phyloP scores from a whole-genome alignment of 2,888 invertebrate genomes.

The Gasteruption jaculator region DNA sequence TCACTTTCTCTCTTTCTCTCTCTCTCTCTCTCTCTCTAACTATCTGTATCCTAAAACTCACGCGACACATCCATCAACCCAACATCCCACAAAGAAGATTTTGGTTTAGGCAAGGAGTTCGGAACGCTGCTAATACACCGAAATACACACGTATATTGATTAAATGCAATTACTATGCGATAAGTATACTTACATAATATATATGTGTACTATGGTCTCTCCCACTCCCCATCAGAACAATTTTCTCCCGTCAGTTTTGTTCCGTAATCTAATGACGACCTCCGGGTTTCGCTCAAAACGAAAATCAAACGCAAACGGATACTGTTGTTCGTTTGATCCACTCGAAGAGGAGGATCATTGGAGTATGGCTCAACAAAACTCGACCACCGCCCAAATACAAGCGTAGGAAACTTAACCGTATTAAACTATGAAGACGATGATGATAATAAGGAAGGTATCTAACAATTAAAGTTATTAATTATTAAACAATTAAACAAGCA shows the following conservation, averaged over 20 bases:
- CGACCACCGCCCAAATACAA: too few species aligned
- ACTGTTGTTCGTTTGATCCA: neutral
- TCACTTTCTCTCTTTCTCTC: constrained; percentile 13
- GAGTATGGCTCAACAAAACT: too few species aligned
- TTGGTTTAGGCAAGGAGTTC: constrained; percentile 51
- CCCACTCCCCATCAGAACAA: constrained; percentile 47
- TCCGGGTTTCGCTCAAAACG: too few species aligned
- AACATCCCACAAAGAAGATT: constrained; percentile 28
- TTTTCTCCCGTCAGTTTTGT: constrained; percentile 20
- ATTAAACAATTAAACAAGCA: constrained; percentile 51
- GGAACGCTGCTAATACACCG: constrained; percentile 50
- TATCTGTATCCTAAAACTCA: neutral
- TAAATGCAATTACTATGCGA: constrained; percentile 50
- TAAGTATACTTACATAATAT: constrained; percentile 50
- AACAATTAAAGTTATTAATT: constrained; percentile 52
- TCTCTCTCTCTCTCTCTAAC: constrained; percentile 14
- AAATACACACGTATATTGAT: constrained; percentile 45
- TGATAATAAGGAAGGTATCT: constrained; percentile 20
- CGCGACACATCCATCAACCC: constrained; percentile 7
- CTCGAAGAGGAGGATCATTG: constrained; percentile 2
- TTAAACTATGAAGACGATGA: constrained; percentile 44
- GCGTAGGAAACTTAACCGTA: constrained; percentile 51
- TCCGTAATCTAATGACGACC: too few species aligned
- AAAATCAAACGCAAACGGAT: constrained; percentile 19
- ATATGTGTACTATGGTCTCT: constrained; percentile 53